These are phyloP conservation scores for Nycticryphes semicollaris DNA, from an alignment of 2,113 vertebrate species.

Conservation along the genomic window DNA sequence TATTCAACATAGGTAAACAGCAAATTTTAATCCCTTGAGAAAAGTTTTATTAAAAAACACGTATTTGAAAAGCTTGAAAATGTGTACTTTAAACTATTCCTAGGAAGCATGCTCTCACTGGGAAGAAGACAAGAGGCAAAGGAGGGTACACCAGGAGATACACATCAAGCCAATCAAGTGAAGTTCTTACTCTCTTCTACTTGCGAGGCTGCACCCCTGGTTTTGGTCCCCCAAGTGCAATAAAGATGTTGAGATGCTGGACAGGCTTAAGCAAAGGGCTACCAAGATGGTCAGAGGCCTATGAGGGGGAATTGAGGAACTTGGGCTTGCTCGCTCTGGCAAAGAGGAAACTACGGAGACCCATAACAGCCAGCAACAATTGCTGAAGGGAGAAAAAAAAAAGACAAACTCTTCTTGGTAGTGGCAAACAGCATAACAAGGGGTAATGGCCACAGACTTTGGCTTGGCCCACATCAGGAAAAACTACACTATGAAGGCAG, in stretches of 20 bases:
- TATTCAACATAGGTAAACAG: neutral
- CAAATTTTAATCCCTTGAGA: neutral
- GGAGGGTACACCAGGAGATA: neutral
- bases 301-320: neutral
- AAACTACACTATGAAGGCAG: neutral
- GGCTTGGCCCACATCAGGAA: neutral
- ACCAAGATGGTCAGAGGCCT: neutral
- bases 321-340: neutral
- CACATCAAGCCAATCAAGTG: neutral
- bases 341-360: neutral
- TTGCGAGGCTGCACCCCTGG: neutral
- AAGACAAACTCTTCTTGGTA: neutral
- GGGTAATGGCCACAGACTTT: neutral
- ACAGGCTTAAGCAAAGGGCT: neutral
- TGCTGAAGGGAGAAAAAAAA: neutral
- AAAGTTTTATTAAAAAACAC: neutral
- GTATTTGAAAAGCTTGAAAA: neutral
- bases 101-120: neutral
- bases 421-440: neutral
- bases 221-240: neutral
- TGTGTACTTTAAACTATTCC: neutral
- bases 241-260: neutral
- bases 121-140: rapidly evolving
- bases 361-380: neutral
- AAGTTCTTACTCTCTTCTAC: neutral